Conservation (phyloP, 1,140 invertebrate genomes). For the Hyles vespertilio region DNA sequence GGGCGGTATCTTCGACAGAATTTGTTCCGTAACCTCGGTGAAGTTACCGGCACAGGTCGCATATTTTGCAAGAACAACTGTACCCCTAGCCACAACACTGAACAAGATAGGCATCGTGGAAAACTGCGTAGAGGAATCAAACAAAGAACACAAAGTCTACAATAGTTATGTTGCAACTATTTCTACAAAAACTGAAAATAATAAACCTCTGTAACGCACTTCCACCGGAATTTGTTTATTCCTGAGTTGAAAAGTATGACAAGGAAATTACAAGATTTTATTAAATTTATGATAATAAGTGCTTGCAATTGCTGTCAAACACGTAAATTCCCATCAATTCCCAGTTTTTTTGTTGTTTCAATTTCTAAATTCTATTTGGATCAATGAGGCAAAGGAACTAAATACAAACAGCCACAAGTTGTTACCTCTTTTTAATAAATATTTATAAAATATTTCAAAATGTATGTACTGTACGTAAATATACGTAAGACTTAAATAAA, state of each 20-base stretch:
- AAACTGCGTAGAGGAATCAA: conserved; percentile 23
- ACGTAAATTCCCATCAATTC: background rate
- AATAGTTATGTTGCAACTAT: conserved; percentile 2
- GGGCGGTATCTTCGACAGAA: conserved; percentile 88
- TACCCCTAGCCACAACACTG: conserved; percentile 90
- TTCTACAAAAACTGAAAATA: background rate
- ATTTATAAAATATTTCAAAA: too few species aligned
- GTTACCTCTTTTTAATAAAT: too few species aligned
- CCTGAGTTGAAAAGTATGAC: too few species aligned
- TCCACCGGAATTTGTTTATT: too few species aligned
- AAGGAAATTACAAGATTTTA: too few species aligned
- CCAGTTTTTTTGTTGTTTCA: background rate
- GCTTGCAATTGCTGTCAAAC: too few species aligned
- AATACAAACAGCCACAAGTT: background rate
- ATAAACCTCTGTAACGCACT: background rate
- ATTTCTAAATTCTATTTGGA: background rate
- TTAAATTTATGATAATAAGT: too few species aligned
- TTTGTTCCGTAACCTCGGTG: conserved; percentile 94
- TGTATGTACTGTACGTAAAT: too few species aligned
- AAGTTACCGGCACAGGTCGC: conserved; percentile 95
- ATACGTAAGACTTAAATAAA: too few species aligned
- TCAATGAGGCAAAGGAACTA: background rate
- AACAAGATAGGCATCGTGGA: conserved; percentile 90
- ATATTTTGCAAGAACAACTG: conserved; percentile 91
- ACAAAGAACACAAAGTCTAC: conserved; percentile 27